A percentile compares a stretch with the other conserved stretches of the same genome.
Conservation (phyloP, 92 coral and sea anemone species). For the Palythoa heliodiscus region DNA sequence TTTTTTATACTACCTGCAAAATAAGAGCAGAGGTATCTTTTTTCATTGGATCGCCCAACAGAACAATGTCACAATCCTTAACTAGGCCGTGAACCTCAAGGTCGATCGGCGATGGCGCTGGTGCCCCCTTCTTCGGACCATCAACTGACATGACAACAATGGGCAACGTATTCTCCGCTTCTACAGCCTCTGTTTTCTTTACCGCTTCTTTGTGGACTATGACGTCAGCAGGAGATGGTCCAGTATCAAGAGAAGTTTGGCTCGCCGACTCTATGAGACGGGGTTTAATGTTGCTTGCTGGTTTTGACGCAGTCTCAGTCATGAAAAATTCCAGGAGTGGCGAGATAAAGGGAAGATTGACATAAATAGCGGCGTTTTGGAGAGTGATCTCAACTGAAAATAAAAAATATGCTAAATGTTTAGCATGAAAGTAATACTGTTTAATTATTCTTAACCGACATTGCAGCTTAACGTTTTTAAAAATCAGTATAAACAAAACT, state of each 20-base stretch:
- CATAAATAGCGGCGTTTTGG: slow-evolving; percentile 87
- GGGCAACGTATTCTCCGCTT: not conserved
- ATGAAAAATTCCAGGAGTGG: slow-evolving; percentile 87
- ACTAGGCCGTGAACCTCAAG: slow-evolving; percentile 79
- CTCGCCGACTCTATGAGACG: slow-evolving; percentile 56
- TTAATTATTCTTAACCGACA: no score
- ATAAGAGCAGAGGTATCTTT: slow-evolving; percentile 88
- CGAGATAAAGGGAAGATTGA: slow-evolving; percentile 87
- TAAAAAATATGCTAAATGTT: not conserved
- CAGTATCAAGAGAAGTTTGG: slow-evolving; percentile 64
- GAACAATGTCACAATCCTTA: slow-evolving; percentile 84
- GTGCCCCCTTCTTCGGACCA: not conserved
- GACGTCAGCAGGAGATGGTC: slow-evolving; percentile 3
- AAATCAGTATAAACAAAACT: no score
- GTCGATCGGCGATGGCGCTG: slow-evolving; percentile 39
- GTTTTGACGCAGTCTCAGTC: slow-evolving; percentile 29
- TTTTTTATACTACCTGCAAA: slow-evolving; percentile 59
- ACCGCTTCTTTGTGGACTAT: not conserved
- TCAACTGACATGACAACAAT: not conserved
- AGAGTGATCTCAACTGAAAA: slow-evolving; percentile 78
- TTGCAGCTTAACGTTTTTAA: no score
- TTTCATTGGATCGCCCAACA: slow-evolving; percentile 81
- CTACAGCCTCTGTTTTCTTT: not conserved
- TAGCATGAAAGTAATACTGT: no score
- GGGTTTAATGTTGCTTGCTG: slow-evolving; percentile 29